Conservation (phyloP, 2,113 vertebrate genomes). For the Trogon surrucura region DNA sequence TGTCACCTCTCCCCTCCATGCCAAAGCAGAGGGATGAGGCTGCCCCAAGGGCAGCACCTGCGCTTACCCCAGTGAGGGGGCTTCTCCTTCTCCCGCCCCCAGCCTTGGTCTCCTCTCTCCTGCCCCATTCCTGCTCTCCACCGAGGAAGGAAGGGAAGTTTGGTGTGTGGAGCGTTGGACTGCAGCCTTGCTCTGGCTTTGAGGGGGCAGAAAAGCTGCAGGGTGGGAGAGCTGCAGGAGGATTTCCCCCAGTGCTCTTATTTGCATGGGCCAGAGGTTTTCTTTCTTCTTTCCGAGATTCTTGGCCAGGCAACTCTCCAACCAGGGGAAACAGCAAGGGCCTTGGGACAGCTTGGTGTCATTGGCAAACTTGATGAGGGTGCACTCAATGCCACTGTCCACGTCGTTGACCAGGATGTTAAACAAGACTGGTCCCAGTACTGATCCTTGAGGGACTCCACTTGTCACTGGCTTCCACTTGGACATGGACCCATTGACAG, state of each 20-base stretch:
- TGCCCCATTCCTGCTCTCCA: not conserved
- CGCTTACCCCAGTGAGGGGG: rapidly evolving
- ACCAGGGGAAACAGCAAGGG: not conserved
- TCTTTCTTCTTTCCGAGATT: not conserved
- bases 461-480: too few species aligned
- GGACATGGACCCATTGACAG: too few species aligned
- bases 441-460: too few species aligned
- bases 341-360: not conserved
- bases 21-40: not conserved
- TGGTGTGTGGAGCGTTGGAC: too few species aligned
- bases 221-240: not conserved
- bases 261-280: not conserved
- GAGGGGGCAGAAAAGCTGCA: not conserved
- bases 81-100: not conserved
- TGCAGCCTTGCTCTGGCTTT: not conserved
- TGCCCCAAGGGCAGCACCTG: not conserved
- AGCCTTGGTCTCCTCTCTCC: not conserved
- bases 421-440: too few species aligned
- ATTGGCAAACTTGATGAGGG: too few species aligned
- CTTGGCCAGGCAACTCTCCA: not conserved
- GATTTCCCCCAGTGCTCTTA: not conserved
- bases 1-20: not conserved
- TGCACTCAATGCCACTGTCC: too few species aligned
- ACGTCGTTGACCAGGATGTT: too few species aligned
- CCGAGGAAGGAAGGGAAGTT: not conserved